phyloP scores from a whole-genome alignment of 2,797 vertebrate species.

The Cheirogaleus major region DNA sequence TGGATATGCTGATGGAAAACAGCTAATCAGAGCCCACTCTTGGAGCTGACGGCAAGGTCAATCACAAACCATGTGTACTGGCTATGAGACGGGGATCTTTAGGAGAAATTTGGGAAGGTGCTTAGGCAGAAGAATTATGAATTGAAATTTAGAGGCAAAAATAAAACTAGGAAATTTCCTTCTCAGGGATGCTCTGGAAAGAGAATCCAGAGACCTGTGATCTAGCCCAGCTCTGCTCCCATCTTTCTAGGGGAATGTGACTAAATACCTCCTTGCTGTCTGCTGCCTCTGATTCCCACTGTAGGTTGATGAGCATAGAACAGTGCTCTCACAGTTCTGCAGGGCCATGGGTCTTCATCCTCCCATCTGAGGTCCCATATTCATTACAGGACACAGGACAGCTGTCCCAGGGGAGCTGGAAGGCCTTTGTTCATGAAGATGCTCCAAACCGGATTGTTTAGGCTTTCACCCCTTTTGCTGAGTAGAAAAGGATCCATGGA shows the following conservation, averaged over 20 bases:
- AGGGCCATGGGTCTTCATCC: neutral
- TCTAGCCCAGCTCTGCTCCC: no score
- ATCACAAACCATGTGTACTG: neutral
- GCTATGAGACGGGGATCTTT: neutral
- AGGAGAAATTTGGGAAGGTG: neutral
- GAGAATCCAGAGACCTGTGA: neutral
- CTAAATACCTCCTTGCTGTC: neutral
- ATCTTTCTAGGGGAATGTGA: neutral
- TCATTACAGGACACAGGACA: neutral
- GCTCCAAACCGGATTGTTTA: neutral
- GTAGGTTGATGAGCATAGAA: neutral
- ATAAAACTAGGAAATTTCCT: neutral
- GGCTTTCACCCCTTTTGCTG: neutral
- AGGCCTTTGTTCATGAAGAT: neutral
- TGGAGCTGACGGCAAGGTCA: neutral
- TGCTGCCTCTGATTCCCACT: neutral
- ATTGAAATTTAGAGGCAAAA: neutral
- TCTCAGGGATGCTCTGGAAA: neutral
- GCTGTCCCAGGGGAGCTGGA: neutral
- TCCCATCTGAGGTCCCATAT: neutral
- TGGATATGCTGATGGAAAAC: neutral
- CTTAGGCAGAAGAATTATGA: neutral
- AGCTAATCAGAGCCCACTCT: neutral
- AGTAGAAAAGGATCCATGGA: neutral
- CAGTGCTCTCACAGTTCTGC: rapidly evolving